These are phyloP conservation scores for Thermophis baileyi DNA, from an alignment of 2,113 vertebrate species.

Conservation along the genomic window DNA sequence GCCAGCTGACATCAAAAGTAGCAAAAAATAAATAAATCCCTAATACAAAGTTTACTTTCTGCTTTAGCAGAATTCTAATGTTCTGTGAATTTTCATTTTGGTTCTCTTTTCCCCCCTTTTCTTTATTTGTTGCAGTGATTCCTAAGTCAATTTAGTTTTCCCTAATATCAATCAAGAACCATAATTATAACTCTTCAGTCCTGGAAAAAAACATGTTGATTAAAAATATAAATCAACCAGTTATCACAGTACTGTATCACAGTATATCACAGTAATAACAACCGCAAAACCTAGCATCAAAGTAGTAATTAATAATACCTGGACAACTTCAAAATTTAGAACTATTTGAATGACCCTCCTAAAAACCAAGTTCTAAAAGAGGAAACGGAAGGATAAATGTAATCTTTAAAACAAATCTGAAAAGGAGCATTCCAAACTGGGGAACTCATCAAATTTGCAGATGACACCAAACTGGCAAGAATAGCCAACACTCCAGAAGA, in stretches of 20 bases:
- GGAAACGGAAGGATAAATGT: neutral
- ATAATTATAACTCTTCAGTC: neutral
- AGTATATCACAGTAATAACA: neutral
- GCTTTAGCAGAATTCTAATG: neutral
- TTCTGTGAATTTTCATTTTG: neutral
- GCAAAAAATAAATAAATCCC: neutral
- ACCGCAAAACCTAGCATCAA: neutral
- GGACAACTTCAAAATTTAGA: neutral
- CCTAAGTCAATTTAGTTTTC: neutral
- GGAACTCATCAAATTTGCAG: too few relatives aligned
- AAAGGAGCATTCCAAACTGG: neutral
- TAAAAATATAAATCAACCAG: neutral
- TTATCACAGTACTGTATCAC: too few relatives aligned
- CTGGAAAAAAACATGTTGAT: neutral
- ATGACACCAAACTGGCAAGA: too few relatives aligned
- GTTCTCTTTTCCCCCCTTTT: neutral
- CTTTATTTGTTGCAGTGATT: neutral
- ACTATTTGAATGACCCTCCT: neutral
- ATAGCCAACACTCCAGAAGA: too few relatives aligned
- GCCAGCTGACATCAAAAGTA: neutral
- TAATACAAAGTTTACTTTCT: neutral
- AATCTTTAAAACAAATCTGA: neutral
- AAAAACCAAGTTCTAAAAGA: neutral
- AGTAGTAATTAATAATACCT: neutral
- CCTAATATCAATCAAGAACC: neutral